Conservation (phyloP, 2,113 vertebrate genomes). For the Leiothrix lutea region DNA sequence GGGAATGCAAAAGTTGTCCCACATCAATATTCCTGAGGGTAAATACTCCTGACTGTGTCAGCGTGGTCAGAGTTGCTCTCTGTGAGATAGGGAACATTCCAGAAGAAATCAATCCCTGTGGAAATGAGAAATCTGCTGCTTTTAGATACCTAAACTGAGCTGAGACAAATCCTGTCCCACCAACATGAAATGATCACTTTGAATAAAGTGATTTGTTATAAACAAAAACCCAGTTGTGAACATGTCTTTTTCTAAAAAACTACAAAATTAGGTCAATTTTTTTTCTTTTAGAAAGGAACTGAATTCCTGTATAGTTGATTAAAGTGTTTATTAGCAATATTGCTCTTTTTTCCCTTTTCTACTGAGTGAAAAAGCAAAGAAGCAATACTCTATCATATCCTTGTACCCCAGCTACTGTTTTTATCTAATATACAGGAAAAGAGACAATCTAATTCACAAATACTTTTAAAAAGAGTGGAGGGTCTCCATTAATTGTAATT, state of each 20-base stretch:
- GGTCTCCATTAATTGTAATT: neutral
- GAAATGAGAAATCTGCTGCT: neutral
- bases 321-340: neutral
- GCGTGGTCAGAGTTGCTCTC: neutral
- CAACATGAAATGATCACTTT: neutral
- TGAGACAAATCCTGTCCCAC: neutral
- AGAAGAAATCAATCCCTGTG: neutral
- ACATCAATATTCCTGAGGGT: neutral
- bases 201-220: neutral
- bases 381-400: neutral
- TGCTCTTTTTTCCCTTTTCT: neutral
- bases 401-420: neutral
- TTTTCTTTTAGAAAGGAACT: neutral
- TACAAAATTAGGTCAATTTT: accelerated
- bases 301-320: neutral
- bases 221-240: neutral
- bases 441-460: neutral
- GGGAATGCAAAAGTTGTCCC: neutral
- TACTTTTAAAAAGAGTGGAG: neutral
- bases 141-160: neutral
- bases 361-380: neutral
- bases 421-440: neutral
- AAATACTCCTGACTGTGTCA: neutral
- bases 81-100: neutral
- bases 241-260: neutral